Evolutionary conservation across 1,140 invertebrate genomes (phyloP).

Genomic region (Drosophila ficusphila): DNA sequence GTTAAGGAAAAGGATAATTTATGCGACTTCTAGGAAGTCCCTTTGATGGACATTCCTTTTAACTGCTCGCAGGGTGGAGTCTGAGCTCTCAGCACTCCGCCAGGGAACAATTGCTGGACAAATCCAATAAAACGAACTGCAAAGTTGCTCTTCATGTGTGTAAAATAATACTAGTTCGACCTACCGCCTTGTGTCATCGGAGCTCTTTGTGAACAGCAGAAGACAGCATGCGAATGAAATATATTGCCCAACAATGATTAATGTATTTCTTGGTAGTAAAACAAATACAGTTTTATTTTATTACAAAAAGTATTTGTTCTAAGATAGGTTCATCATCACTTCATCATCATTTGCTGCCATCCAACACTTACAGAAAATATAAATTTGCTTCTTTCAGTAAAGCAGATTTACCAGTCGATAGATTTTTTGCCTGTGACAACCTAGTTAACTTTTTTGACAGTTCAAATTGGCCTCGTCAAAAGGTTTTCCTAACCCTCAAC

Average conservation of each 20-base stretch:
- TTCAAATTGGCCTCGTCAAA: slow-evolving; percentile 9
- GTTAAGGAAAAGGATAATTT: slow-evolving; percentile 74
- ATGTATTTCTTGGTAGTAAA: slow-evolving; percentile 23
- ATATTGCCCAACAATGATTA: slow-evolving; percentile 72
- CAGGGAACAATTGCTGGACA: slow-evolving; percentile 36
- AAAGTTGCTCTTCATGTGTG: slow-evolving; percentile 46
- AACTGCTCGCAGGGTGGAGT: slow-evolving; percentile 44
- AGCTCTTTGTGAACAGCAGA: slow-evolving; percentile 12
- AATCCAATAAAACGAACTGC: slow-evolving; percentile 71
- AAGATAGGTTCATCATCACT: too few species aligned
- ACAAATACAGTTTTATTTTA: slow-evolving; percentile 21
- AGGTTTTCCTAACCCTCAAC: neutral
- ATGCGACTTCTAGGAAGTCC: slow-evolving; percentile 59
- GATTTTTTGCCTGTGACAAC: slow-evolving; percentile 35
- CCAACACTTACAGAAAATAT: too few species aligned
- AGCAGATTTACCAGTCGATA: too few species aligned
- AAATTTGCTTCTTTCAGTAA: too few species aligned
- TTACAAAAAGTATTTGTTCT: too few species aligned
- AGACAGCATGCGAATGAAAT: slow-evolving; percentile 64
- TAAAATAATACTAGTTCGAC: slow-evolving; percentile 66
- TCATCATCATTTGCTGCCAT: too few species aligned
- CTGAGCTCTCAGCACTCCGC: slow-evolving; percentile 7
- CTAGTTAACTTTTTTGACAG: slow-evolving; percentile 18
- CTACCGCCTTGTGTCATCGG: neutral
- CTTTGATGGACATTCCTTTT: slow-evolving; percentile 65